A percentile compares a stretch with the other conserved stretches of the same genome.
These are phyloP conservation scores for Pemphredon lugubris DNA, from an alignment of 2,888 invertebrate genomes.

Conservation along the genomic window DNA sequence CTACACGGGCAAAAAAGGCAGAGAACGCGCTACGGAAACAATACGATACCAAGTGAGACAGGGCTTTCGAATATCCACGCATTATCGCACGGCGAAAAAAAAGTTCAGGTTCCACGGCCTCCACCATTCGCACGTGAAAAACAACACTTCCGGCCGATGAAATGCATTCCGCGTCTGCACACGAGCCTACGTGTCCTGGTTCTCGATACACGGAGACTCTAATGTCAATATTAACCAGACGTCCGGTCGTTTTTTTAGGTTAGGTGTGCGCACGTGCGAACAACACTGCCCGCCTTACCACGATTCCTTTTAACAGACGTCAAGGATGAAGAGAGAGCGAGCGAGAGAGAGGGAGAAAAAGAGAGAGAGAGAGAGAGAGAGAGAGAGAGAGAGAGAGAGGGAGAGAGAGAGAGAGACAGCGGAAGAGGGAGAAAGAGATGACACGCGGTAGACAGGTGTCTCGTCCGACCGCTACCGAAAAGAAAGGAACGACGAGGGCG, in stretches of 20 bases:
- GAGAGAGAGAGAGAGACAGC: no score
- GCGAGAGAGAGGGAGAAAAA: no score
- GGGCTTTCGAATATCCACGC: neutral
- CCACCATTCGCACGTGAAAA: neutral
- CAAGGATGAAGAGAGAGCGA: no score
- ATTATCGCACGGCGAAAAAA: neutral
- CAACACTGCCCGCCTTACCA: slow-evolving; percentile 47
- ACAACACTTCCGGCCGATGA: slow-evolving; percentile 9
- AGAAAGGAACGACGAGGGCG: neutral
- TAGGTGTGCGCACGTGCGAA: slow-evolving; percentile 68
- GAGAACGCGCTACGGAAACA: neutral
- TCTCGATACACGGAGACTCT: slow-evolving; percentile 51
- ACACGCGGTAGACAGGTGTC: slow-evolving; percentile 51
- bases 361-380: no score
- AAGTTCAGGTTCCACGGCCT: no score
- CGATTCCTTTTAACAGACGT: slow-evolving; percentile 53
- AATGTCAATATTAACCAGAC: slow-evolving; percentile 63
- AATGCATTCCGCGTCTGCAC: slow-evolving; percentile 14
- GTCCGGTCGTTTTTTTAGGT: slow-evolving; percentile 61
- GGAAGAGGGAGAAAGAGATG: no score
- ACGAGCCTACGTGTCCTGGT: slow-evolving; percentile 49
- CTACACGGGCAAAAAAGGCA: neutral
- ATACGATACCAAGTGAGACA: neutral
- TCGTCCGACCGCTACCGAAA: slow-evolving; percentile 21
- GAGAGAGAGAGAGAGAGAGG: no score